Base-by-base conservation (phyloP, 2,113 vertebrate genomes). In the Paramisgurnus dabryanus region DNA sequence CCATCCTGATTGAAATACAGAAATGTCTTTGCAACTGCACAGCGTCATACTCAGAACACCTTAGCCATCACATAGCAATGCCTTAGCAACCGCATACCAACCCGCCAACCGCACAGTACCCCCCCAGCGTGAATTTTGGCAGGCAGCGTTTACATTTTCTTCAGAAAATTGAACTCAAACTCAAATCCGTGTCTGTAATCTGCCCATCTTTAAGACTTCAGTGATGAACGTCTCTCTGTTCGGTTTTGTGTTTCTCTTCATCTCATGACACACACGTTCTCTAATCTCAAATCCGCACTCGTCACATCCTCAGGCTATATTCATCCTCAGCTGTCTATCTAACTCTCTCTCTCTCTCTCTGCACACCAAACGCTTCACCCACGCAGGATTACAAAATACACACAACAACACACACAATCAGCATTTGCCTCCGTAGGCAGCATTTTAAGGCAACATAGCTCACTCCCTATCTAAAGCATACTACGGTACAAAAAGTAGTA, bases 361-460 rank as follows among this genome's bases (percentile, higher is more conserved):
- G 63, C 11, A 34, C 65, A 69, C 49, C 79, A 70, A 80, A 85
- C 70, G 57, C 76, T 80, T 81, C 79, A 75, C 69, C 83, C 75
- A 84, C 83, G 18, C 83, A 84, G 64, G 83, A 81, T 81, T 84
- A 81, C 76, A 34, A 79, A 27, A 61, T 64, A 67, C 70, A 63
- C 63, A 66, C 6, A 39, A 4, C 15, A 13, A 11, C 50, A 15
- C 12, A 53, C 12, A 4, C 13, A 53, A 53, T 53, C 50, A 53
- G 3, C 50, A 5, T 4, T 45, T 7, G 2, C 50, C 50, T 53
- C 50, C 4, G 4, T 53, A 53, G 50, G 12, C 50, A 53, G 11
- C 11, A 4, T 53, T 11, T 15, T 53, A 53, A 53, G 12, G 22
- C 22, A 22, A 22, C 22, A 22, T 22, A 22, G 22, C 22, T 22